phyloP scores from a whole-genome alignment of 2,888 invertebrate species.

The Drosophila quasianomalipes region DNA sequence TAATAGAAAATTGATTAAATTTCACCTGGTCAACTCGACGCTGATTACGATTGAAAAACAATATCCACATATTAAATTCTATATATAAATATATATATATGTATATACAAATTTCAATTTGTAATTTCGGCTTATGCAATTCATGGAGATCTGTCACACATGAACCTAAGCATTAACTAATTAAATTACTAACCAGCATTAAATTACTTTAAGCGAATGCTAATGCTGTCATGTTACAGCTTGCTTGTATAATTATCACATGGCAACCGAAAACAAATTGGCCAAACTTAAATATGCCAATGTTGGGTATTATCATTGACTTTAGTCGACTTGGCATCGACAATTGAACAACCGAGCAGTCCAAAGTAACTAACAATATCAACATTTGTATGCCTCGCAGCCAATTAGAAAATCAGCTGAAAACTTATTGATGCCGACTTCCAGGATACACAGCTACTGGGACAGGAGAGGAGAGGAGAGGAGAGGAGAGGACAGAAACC shows the following conservation, averaged over 20 bases:
- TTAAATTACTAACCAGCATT: too few relatives aligned
- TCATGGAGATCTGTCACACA: neutral
- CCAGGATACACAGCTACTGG: neutral
- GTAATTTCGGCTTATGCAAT: neutral
- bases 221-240: neutral
- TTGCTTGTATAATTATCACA: neutral
- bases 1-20: slow-evolving; percentile 1
- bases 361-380: slow-evolving; percentile 16
- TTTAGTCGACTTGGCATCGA: slow-evolving; percentile 2
- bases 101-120: neutral
- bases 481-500: neutral
- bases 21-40: neutral
- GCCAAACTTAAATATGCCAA: slow-evolving; percentile 28
- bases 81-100: neutral
- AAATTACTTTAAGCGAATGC: neutral
- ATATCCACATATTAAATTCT: neutral
- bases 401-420: slow-evolving; percentile 26
- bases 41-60: neutral
- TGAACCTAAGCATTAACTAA: neutral
- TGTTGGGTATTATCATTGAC: slow-evolving; percentile 13
- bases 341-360: neutral
- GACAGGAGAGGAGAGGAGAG: neutral
- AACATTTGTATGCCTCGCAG: slow-evolving; percentile 31
- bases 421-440: slow-evolving; percentile 28
- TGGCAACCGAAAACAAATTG: neutral